A percentile compares a stretch with the other conserved stretches of the same genome.
phyloP scores from a whole-genome alignment of 2,888 invertebrate genomes.

The Thyatira batis region DNA sequence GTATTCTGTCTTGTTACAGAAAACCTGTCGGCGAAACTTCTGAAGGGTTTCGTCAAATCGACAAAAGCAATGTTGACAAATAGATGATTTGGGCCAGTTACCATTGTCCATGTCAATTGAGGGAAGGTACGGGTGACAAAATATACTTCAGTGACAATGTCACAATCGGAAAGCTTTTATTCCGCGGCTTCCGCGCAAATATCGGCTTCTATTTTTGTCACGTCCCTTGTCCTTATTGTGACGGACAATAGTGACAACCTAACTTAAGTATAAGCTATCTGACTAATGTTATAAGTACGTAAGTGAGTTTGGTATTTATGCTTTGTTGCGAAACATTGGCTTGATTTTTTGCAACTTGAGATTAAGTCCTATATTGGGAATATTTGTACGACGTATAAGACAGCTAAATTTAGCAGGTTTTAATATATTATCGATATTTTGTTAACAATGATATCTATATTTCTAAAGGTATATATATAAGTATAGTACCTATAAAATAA shows the following conservation, averaged over 20 bases:
- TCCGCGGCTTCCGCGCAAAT: neutral
- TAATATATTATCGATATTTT: no score
- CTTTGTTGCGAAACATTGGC: no score
- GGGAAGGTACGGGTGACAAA: conserved; percentile 14
- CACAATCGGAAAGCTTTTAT: neutral
- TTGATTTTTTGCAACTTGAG: no score
- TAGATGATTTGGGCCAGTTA: conserved; percentile 54
- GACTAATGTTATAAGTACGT: no score
- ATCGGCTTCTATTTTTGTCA: neutral
- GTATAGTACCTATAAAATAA: no score
- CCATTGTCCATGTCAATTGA: conserved; percentile 38
- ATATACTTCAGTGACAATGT: neutral
- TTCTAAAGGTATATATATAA: no score
- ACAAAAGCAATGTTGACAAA: conserved; percentile 45
- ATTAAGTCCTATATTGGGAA: no score
- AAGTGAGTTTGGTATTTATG: no score
- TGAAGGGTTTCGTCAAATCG: conserved; percentile 5
- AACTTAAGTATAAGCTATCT: neutral
- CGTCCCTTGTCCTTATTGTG: neutral
- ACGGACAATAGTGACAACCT: neutral
- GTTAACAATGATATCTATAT: no score
- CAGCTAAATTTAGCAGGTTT: neutral
- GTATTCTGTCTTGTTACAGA: neutral
- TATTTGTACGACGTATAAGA: no score
- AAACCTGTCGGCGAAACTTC: neutral